phyloP scores from a whole-genome alignment of 2,113 vertebrate species.

The Nansenia antarctica region DNA sequence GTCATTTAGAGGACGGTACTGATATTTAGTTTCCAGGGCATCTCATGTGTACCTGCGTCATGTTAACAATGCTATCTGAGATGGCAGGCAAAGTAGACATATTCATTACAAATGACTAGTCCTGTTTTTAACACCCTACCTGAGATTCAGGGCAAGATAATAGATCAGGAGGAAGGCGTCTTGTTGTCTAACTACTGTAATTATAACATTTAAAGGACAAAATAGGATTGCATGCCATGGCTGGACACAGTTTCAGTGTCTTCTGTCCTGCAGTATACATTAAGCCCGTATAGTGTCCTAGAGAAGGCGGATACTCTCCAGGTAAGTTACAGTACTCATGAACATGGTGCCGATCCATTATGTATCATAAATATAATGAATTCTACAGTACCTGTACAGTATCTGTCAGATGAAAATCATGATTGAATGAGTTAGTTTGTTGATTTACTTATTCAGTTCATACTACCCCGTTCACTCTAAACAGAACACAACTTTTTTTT shows the following conservation, averaged over 20 bases:
- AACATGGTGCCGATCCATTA: no score
- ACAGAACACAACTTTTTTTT: slow-evolving; percentile 47
- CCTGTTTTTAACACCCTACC: slow-evolving; percentile 71
- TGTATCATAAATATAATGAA: no score
- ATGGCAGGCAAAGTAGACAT: slow-evolving; percentile 62
- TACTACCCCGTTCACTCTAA: not conserved
- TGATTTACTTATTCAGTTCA: slow-evolving; percentile 1
- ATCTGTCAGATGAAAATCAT: no score
- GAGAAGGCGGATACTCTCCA: no score
- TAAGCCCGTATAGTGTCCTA: no score
- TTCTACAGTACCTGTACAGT: no score
- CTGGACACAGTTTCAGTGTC: slow-evolving; percentile 55
- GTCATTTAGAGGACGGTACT: slow-evolving; percentile 39
- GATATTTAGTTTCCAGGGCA: slow-evolving; percentile 55
- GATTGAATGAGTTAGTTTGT: slow-evolving; percentile 41
- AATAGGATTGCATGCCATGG: slow-evolving; percentile 57
- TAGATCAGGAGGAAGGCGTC: slow-evolving; percentile 45
- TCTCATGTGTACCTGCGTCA: slow-evolving; percentile 71
- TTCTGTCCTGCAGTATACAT: no score
- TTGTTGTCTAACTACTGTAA: slow-evolving; percentile 70
- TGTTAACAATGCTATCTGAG: slow-evolving; percentile 65
- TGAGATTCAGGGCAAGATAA: slow-evolving; percentile 64
- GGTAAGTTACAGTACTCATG: no score
- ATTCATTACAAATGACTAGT: slow-evolving; percentile 76
- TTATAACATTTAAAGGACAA: slow-evolving; percentile 79